Evolutionary conservation across 2,888 invertebrate genomes (phyloP), one percentile per base, ranked within the genome.

Genomic region (Eumacrocentrus americanus): DNA sequence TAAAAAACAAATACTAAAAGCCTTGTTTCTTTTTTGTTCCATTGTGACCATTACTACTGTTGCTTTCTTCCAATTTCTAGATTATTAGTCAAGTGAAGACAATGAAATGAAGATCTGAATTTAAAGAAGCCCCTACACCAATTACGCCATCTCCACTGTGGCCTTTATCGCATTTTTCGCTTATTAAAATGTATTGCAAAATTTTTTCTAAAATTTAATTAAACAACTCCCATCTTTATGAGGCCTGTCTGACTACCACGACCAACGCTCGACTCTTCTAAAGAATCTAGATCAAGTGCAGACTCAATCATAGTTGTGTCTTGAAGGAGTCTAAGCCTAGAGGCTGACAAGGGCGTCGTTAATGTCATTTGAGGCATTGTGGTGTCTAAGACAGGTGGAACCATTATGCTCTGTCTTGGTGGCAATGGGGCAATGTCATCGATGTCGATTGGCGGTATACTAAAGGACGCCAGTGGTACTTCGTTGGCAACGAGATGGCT

Each of bases 281-380:
- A 83, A 70, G 92, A 92, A 83, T 94, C 94, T 75, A 94, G 86
- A 84, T 94, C 94, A 68, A 94, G 84, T 59, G 93, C 93, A 58
- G 93, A 92, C 81, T 93, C 92, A 75, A 94, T 93, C 93, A 93
- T 93, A 53, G 93, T 93, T 60, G 92, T 92, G 83, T 93, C 92
- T 79, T 91, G 92, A 73, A 92, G 84, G 72, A 92, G 84, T 71
- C 90, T 87, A 79, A 92, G 84, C 66, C 90, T 86, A 79, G 90
- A 91, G 61, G 91, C 91, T 71, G 73, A 82, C 69, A 75, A 72
- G 63, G 76, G 80, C 50, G 76, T 81, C 60, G 77, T 77, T 52
- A 76, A 76, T 18, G 75, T 74, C 63, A 74, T 76, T 65, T 76
- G 72, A 62, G 76, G 72, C 66, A 76, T 69, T 47, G 69, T 71